phyloP scores from a whole-genome alignment of 92 coral and sea anemone genomes.

The Muricea muricata region DNA sequence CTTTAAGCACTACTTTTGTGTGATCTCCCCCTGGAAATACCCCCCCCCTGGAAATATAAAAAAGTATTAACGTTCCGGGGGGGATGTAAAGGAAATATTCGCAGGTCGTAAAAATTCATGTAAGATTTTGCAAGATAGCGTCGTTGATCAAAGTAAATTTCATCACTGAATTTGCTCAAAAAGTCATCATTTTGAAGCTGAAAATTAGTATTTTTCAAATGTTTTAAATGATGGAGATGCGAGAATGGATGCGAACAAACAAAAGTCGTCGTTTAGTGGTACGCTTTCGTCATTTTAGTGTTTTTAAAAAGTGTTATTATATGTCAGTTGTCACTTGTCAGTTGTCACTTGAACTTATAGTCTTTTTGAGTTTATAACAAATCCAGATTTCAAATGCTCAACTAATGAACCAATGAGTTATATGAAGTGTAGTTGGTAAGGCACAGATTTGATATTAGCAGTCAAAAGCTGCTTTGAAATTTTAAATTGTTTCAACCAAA shows the following conservation, averaged over 20 bases:
- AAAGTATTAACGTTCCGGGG: no score
- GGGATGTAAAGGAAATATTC: neutral
- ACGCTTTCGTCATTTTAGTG: neutral
- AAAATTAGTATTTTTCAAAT: neutral
- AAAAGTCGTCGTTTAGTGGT: constrained; percentile 37
- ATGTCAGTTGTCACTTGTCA: neutral
- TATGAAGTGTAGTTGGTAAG: neutral
- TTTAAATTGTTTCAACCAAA: neutral
- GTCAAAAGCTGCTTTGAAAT: neutral
- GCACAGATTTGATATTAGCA: neutral
- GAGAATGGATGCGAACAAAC: constrained; percentile 29
- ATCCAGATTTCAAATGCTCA: neutral
- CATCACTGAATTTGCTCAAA: neutral
- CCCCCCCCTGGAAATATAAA: no score
- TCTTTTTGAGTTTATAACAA: no score
- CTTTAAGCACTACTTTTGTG: no score
- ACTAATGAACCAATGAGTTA: neutral
- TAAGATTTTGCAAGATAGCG: constrained; percentile 11
- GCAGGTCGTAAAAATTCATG: neutral
- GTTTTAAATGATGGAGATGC: constrained; percentile 21
- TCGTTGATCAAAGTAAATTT: neutral
- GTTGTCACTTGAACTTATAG: neutral
- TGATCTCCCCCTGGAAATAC: no score
- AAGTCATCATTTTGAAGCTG: neutral
- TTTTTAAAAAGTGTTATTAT: neutral